Conservation (phyloP, 2,113 vertebrate species). For the rabbit (Oryctolagus cuniculus) region mOryCun1.1 NC_091441.1:91584501-91585000, state of each 20-base stretch:
- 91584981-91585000: slow-evolving; percentile 40
- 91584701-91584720: neutral
- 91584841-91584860: neutral
- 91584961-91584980: neutral
- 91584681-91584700: neutral
- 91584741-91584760: neutral
- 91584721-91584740: no score
- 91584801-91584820: neutral
- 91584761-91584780: neutral
- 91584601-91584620: slow-evolving; percentile 89
- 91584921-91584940: slow-evolving; percentile 35
- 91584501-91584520: slow-evolving; percentile 25
- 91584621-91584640: slow-evolving; percentile 34
- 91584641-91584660: neutral
- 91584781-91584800: no score
- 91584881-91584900: neutral
- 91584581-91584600: slow-evolving; percentile 94
- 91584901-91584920: slow-evolving; percentile 1
- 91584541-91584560: slow-evolving; percentile 91
- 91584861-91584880: no score
- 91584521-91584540: slow-evolving; percentile 23
- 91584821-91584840: neutral
- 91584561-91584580: slow-evolving; percentile 95
- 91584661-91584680: neutral
- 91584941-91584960: neutral